Evolutionary conservation across 1,140 invertebrate species (phyloP).

Genomic region (Hycleus phaleratus): DNA sequence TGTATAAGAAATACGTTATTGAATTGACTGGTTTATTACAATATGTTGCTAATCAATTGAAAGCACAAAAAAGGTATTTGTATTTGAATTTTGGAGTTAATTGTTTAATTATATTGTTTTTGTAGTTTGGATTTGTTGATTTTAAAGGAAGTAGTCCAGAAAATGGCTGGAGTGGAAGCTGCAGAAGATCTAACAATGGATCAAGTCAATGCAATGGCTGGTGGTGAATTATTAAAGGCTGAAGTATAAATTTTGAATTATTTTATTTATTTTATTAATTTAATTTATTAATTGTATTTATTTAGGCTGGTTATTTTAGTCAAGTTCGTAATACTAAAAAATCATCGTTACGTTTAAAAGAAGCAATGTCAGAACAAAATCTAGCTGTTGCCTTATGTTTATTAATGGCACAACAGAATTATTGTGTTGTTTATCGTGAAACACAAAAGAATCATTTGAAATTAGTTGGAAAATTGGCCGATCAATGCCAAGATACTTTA

Average conservation of each 20-base stretch:
- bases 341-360: constrained; percentile 91
- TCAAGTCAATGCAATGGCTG: constrained; percentile 91
- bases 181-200: constrained; percentile 94
- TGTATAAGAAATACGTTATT: constrained; percentile 96
- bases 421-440: constrained; percentile 85
- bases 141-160: constrained; percentile 96
- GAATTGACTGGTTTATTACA: constrained; percentile 92
- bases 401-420: constrained; percentile 93
- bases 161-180: constrained; percentile 98
- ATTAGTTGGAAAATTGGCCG: constrained; percentile 72
- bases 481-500: constrained; percentile 95
- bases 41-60: constrained; percentile 95
- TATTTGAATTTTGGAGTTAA: neutral
- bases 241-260: constrained; percentile 56
- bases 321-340: constrained; percentile 95
- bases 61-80: constrained; percentile 83
- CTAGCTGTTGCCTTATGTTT: constrained; percentile 89
- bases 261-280: neutral
- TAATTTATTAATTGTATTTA: constrained; percentile 2
- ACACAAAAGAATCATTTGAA: constrained; percentile 86
- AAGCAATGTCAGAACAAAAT: constrained; percentile 80
- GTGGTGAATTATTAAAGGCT: constrained; percentile 88
- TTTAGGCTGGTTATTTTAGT: constrained; percentile 88
- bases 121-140: constrained; percentile 87
- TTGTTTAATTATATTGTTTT: constrained; percentile 25